Evolutionary conservation across 2,888 invertebrate genomes (phyloP), one percentile per base, ranked within the genome.

Genomic region (Sinodicranocentrus sp.): DNA sequence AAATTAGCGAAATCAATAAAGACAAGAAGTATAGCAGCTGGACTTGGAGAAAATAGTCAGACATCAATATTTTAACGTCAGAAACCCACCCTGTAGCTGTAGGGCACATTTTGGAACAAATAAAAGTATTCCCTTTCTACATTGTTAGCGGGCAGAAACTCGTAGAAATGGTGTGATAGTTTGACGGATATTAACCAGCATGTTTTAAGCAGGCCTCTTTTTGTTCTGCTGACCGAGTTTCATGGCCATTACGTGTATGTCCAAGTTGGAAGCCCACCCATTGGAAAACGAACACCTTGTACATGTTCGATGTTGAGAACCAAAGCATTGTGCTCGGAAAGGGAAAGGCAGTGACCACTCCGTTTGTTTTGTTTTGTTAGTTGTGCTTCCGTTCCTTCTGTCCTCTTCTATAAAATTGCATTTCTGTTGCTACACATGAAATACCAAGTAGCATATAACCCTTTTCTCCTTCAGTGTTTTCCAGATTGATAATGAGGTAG

Each of bases 161-260:
- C n/a, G n/a, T n/a, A n/a, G n/a, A n/a, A n/a, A n/a, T n/a, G n/a
- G n/a, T n/a, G n/a, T n/a, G n/a, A n/a, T n/a, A n/a, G n/a, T n/a
- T n/a, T n/a, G n/a, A n/a, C n/a, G n/a, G n/a, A n/a, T n/a, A n/a
- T n/a, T n/a, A n/a, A n/a, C n/a, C n/a, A n/a, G n/a, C n/a, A n/a
- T n/a, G n/a, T n/a, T n/a, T n/a, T n/a, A 43, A 43, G 13, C 48
- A 48, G 48, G n/a, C 17, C 19, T 61, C 17, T 19, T 33, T 63
- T 63, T 63, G 28, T 23, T 25, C n/a, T 57, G 21, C 13, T 71
- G 71, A 57, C 54, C 71, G 71, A 71, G 21, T 71, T 71, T 39
- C 70, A 54, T 28, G 28, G 17, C 13, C 43, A 19, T 5, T 17
- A 5, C 52, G 43, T 10, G 8, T 10, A 43, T 10, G 43, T 13